phyloP scores from a whole-genome alignment of 2,113 vertebrate genomes.

The Tauraco erythrolophus region DNA sequence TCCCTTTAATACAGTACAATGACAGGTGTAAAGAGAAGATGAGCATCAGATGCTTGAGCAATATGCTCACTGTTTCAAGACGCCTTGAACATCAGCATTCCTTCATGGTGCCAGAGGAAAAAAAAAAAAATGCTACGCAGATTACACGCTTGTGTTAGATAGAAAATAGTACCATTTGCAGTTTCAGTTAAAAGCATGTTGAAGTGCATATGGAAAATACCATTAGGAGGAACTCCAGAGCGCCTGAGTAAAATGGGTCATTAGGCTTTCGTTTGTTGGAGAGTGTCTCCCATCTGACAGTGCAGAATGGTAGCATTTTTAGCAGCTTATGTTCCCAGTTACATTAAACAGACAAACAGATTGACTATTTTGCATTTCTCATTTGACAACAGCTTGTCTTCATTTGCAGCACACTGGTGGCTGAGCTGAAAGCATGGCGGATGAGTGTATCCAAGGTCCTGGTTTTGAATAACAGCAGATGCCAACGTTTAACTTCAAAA shows the following conservation, averaged over 20 bases:
- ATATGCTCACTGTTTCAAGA: constrained; percentile 80
- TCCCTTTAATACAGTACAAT: constrained; percentile 80
- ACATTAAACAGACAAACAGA: constrained; percentile 98
- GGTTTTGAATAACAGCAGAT: constrained; percentile 89
- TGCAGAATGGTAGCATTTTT: constrained; percentile 86
- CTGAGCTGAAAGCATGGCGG: constrained; percentile 76
- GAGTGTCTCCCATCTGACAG: constrained; percentile 95
- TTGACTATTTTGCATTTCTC: constrained; percentile 94
- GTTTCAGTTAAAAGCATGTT: constrained; percentile 88
- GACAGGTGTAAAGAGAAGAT: constrained; percentile 82
- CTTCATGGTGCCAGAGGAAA: constrained; percentile 66
- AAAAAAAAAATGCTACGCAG: constrained; percentile 64
- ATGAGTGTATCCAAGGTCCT: constrained; percentile 78
- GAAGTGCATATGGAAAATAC: constrained; percentile 92
- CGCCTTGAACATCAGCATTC: constrained; percentile 76
- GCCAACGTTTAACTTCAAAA: constrained; percentile 85
- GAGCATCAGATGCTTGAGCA: constrained; percentile 80
- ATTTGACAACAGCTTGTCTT: constrained; percentile 91
- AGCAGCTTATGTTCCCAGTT: constrained; percentile 91
- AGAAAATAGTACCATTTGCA: constrained; percentile 87
- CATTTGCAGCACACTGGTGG: constrained; percentile 85
- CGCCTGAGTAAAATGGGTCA: constrained; percentile 95
- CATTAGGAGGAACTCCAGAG: constrained; percentile 90
- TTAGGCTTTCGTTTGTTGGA: constrained; percentile 97
- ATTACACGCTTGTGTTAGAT: constrained; percentile 84